Percentiles rank a stretch among this genome's conserved stretches.
Conservation (phyloP, 2,113 vertebrate genomes). For the Poeciliopsis prolifica region DNA sequence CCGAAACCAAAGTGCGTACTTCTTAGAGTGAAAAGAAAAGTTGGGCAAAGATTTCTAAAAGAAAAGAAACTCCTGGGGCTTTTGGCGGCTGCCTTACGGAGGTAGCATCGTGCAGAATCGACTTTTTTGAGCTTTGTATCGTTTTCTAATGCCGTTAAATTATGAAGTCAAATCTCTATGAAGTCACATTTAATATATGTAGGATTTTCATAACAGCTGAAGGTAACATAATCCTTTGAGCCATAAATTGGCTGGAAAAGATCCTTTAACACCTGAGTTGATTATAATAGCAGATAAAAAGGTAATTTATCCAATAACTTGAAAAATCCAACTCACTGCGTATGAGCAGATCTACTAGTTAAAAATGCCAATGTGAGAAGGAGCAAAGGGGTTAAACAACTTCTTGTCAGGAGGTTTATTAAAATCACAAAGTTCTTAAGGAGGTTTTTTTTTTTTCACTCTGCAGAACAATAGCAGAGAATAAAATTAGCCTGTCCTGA, state of each 20-base stretch:
- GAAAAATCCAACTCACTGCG: background rate
- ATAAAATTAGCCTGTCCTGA: conserved; percentile 50
- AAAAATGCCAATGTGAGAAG: background rate
- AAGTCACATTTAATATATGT: too few relatives aligned
- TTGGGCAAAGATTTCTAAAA: too few relatives aligned
- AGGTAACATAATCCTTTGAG: too few relatives aligned
- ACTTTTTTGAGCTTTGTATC: too few relatives aligned
- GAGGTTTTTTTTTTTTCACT: background rate
- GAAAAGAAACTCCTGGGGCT: background rate
- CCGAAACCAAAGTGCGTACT: too few relatives aligned
- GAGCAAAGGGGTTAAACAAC: background rate
- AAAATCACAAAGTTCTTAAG: conserved; percentile 5
- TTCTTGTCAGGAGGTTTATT: background rate
- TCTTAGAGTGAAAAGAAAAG: too few relatives aligned
- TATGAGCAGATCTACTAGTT: background rate
- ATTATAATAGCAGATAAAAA: background rate
- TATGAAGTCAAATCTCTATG: too few relatives aligned
- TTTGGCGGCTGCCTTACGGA: background rate
- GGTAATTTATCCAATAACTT: background rate
- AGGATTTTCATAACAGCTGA: too few relatives aligned
- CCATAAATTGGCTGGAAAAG: too few relatives aligned
- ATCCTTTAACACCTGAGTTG: background rate
- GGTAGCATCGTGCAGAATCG: too few relatives aligned
- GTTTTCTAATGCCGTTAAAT: too few relatives aligned
- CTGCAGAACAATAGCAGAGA: conserved; percentile 9